Percentiles rank a stretch among this genome's conserved stretches.
phyloP scores from a whole-genome alignment of 1,140 invertebrate genomes.

The Trachymyrmex septentrionalis region DNA sequence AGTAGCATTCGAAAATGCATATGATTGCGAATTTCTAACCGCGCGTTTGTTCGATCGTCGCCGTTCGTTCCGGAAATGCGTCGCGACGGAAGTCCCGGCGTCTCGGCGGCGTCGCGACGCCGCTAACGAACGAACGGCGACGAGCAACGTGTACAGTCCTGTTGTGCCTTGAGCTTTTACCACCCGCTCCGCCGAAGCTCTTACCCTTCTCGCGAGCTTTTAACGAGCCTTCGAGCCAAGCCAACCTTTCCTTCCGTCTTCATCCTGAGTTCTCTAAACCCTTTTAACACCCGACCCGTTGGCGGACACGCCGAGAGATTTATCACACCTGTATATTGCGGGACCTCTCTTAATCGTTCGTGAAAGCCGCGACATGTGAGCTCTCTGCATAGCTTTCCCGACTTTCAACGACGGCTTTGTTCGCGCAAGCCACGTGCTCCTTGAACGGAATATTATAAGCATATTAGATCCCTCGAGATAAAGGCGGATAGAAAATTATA shows the following conservation, averaged over 20 bases:
- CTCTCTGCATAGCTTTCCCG: conserved; percentile 4
- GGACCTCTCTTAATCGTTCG: conserved; percentile 48
- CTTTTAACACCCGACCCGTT: conserved; percentile 34
- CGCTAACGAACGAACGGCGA: conserved; percentile 77
- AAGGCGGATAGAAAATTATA: not conserved
- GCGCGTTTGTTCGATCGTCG: not conserved
- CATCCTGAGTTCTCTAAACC: conserved; percentile 5
- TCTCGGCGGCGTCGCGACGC: conserved; percentile 77
- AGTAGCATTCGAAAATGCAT: not conserved
- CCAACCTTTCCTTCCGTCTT: not conserved
- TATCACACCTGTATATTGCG: conserved; percentile 49
- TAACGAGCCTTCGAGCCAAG: conserved; percentile 56
- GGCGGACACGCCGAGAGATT: conserved; percentile 32
- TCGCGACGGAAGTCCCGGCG: conserved; percentile 80
- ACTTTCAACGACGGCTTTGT: conserved; percentile 20
- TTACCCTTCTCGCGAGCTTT: conserved; percentile 51
- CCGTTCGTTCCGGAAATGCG: conserved; percentile 76
- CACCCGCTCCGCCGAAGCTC: conserved; percentile 23
- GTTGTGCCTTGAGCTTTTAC: conserved; percentile 41
- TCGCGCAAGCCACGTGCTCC: not conserved
- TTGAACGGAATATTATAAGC: conserved; percentile 24
- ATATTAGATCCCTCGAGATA: not conserved
- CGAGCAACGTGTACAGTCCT: conserved; percentile 21
- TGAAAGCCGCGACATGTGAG: conserved; percentile 40
- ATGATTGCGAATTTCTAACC: not conserved